These are phyloP conservation scores for Drosophila murphyi DNA, from an alignment of 1,140 invertebrate genomes.

Conservation along the genomic window DNA sequence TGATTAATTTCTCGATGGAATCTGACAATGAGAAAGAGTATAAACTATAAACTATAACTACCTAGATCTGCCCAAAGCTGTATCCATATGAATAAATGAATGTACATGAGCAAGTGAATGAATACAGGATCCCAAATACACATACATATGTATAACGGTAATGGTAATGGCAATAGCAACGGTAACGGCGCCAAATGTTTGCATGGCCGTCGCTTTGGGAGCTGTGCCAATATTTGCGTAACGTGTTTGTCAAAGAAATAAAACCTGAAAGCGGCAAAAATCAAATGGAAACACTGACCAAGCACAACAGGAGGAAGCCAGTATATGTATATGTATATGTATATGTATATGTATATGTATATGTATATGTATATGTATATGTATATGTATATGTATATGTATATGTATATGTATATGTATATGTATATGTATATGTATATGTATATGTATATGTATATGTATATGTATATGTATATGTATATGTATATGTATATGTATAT, in stretches of 20 bases:
- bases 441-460: no score
- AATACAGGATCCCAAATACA: neutral
- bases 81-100: neutral
- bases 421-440: no score
- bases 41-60: neutral
- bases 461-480: no score
- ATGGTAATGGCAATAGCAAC: slow-evolving; percentile 50
- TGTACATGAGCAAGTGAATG: neutral
- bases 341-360: no score
- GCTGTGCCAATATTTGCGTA: slow-evolving; percentile 82
- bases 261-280: slow-evolving; percentile 83
- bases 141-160: slow-evolving; percentile 28
- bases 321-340: neutral
- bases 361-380: no score
- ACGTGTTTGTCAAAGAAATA: slow-evolving; percentile 83
- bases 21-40: no score
- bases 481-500: no score
- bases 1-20: no score
- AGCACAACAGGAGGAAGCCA: neutral
- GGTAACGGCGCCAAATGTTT: slow-evolving; percentile 70
- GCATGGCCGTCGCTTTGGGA: slow-evolving; percentile 71
- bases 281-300: slow-evolving; percentile 64
- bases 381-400: no score
- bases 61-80: neutral
- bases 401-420: no score